These are phyloP conservation scores for Carassius carassius DNA, from an alignment of 2,113 vertebrate genomes.

Conservation along the genomic window DNA sequence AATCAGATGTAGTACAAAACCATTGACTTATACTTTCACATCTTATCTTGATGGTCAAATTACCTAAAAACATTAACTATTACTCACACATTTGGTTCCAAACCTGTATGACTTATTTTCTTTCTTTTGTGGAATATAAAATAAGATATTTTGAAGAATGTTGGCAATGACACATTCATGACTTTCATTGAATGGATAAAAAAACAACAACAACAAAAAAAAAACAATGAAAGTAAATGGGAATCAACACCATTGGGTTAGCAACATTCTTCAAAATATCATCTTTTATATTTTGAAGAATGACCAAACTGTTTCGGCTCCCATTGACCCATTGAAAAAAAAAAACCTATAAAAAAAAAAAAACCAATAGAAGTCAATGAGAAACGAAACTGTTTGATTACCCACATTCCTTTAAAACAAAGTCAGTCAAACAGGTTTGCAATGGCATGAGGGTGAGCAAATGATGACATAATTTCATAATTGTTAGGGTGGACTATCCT, in stretches of 20 bases:
- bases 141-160: not conserved
- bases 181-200: not conserved
- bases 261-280: too few species aligned
- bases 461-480: not conserved
- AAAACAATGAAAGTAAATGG: too few species aligned
- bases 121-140: not conserved
- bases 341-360: not conserved
- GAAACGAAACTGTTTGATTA: not conserved
- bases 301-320: too few species aligned
- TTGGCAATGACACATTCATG: not conserved
- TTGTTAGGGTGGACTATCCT: not conserved
- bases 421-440: not conserved
- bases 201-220: too few species aligned
- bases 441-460: not conserved
- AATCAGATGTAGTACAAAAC: not conserved
- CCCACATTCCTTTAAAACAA: not conserved
- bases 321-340: not conserved
- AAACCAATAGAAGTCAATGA: not conserved
- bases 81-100: not conserved
- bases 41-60: not conserved
- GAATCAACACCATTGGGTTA: too few species aligned
- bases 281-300: too few species aligned
- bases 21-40: not conserved
- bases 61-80: not conserved
- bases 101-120: not conserved